Base-by-base conservation (phyloP, 1,140 invertebrate species). In the Spodoptera frugiperda region DNA sequence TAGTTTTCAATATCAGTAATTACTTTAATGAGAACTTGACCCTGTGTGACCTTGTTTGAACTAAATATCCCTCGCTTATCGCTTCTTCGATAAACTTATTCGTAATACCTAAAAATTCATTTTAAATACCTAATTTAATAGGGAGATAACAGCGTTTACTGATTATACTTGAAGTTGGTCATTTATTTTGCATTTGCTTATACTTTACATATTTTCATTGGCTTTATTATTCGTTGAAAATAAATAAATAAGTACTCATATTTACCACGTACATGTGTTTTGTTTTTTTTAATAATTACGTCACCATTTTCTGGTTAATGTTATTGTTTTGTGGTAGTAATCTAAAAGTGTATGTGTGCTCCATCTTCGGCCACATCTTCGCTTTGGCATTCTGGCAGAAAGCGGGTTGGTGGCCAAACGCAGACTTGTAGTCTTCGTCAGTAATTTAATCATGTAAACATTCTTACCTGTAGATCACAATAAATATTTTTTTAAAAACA, bases 21-120 rank as follows among this genome's bases (percentile, higher is more conserved):
- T 48, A 65, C 15, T 48, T 65, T 67, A 48, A 67, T 67, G 63
- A 67, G 63, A 67, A 67, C 63, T 67, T 67, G 63, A 67, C 63
- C 63, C 19, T 49, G 6, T 21, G 49, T 67, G 19, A 67, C 44
- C 44, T 67, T 67, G 19, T 48, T 25, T 48, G 19, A 67, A 19
- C 17, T 65, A 48, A 65, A 65, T 8, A 48, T 10, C 63, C 6
- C 59, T 11, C 3, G 30, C 15, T 39, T 63, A 63, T 63, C 59
- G 15, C n/a, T 12, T 19, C 39, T 19, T 17, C 44, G 59, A 44
- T 63, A 63, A 44, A 44, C 30, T 44, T 63, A 11, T 44, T 63
- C 30, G 59, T 44, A 19, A 44, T 63, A 63, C 59, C 59, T 63
- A 63, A 17, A 12, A 19, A 39, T 63, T 10, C 30, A 17, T 17